A percentile compares a stretch with the other conserved stretches of the same genome.
Conservation (phyloP, 2,113 vertebrate genomes). For the Acrocephalus arundinaceus region DNA sequence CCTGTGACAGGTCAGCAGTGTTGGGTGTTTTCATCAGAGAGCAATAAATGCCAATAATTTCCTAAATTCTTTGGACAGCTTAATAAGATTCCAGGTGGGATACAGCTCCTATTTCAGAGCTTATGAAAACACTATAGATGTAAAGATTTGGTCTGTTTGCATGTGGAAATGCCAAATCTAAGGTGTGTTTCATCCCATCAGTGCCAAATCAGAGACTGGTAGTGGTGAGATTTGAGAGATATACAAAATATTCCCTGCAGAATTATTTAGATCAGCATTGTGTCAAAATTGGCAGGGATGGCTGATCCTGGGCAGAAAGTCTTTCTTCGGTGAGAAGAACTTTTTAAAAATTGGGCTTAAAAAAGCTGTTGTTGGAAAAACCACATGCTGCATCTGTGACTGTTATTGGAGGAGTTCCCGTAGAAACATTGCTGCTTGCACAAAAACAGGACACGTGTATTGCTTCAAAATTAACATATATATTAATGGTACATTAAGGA, state of each 20-base stretch:
- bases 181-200: background rate
- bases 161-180: background rate
- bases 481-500: conserved; percentile 31
- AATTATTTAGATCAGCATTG: background rate
- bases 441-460: background rate
- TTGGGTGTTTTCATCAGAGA: background rate
- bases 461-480: conserved; percentile 26
- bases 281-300: background rate
- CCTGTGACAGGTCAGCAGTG: too few species aligned
- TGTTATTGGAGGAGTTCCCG: conserved; percentile 2
- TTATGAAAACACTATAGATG: background rate
- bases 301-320: background rate
- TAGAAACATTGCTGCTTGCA: background rate
- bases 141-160: background rate
- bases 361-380: conserved; percentile 11
- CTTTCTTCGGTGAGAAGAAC: background rate
- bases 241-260: background rate
- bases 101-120: background rate
- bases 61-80: background rate
- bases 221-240: background rate
- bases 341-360: background rate
- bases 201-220: background rate
- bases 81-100: background rate
- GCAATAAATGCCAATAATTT: background rate
- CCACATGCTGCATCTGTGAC: background rate